Evolutionary conservation across 2,888 invertebrate species (phyloP).

Genomic region (Lepidocyrtinus sp.): DNA sequence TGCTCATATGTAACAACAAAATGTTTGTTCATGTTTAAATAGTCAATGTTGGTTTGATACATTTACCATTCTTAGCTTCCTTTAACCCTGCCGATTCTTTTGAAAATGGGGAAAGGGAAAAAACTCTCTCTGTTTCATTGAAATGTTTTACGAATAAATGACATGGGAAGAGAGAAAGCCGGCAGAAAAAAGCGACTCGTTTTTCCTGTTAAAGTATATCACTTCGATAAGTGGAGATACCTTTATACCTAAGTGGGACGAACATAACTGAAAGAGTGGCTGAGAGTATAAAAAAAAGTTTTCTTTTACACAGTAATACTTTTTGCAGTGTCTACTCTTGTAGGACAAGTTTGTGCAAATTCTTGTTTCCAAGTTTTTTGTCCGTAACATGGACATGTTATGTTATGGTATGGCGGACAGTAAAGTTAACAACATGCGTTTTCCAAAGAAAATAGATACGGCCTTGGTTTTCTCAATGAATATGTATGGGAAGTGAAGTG

Average conservation of each 20-base stretch:
- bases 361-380: slow-evolving; percentile 8
- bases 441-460: slow-evolving; percentile 2
- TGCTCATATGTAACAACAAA: slow-evolving; percentile 37
- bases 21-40: not conserved
- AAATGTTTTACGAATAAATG: not conserved
- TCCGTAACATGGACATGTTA: not conserved
- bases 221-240: not conserved
- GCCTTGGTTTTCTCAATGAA: slow-evolving; percentile 22
- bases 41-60: slow-evolving; percentile 14
- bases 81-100: not conserved
- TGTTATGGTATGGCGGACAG: not conserved
- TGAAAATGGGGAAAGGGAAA: not conserved
- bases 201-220: not conserved
- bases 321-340: not conserved
- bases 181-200: not conserved
- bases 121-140: not conserved
- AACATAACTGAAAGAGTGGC: not conserved
- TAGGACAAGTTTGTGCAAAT: slow-evolving; percentile 37
- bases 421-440: not conserved
- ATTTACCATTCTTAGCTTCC: not conserved
- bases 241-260: not conserved
- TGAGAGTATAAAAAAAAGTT: not conserved
- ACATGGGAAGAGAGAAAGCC: not conserved
- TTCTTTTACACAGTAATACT: not conserved
- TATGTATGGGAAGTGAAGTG: slow-evolving; percentile 19